Evolutionary conservation across 2,888 invertebrate genomes (phyloP).

Genomic region (Suillia variegata): DNA sequence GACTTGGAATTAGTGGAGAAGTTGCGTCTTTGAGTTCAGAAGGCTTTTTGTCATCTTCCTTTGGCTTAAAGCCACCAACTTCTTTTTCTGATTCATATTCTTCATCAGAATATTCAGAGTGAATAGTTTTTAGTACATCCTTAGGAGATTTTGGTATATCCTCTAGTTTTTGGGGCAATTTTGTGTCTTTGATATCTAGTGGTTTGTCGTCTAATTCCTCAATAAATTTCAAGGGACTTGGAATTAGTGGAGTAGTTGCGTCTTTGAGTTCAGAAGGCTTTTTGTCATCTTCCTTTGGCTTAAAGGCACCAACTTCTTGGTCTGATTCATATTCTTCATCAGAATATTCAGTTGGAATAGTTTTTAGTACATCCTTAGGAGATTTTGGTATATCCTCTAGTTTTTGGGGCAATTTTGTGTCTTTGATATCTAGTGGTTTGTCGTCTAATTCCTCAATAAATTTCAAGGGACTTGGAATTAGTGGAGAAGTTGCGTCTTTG

Average conservation of each 20-base stretch:
- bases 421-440: conserved; percentile 6
- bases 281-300: neutral
- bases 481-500: too few relatives aligned
- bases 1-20: neutral
- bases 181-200: neutral
- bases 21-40: conserved; percentile 1
- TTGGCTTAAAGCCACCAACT: too few relatives aligned
- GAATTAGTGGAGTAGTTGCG: neutral
- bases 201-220: conserved; percentile 1
- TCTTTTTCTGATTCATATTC: conserved; percentile 19
- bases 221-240: neutral
- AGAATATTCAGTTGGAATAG: conserved; percentile 3
- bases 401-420: conserved; percentile 4
- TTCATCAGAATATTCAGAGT: conserved; percentile 18
- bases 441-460: conserved; percentile 7
- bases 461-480: conserved; percentile 1
- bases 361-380: conserved; percentile 1
- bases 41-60: too few relatives aligned
- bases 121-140: conserved; percentile 2
- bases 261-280: neutral
- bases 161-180: too few relatives aligned
- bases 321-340: conserved; percentile 18
- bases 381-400: conserved; percentile 11
- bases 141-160: conserved; percentile 11
- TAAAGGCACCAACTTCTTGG: conserved; percentile 4